phyloP scores from a whole-genome alignment of 2,888 invertebrate genomes.

The Drosophila pegasa region DNA sequence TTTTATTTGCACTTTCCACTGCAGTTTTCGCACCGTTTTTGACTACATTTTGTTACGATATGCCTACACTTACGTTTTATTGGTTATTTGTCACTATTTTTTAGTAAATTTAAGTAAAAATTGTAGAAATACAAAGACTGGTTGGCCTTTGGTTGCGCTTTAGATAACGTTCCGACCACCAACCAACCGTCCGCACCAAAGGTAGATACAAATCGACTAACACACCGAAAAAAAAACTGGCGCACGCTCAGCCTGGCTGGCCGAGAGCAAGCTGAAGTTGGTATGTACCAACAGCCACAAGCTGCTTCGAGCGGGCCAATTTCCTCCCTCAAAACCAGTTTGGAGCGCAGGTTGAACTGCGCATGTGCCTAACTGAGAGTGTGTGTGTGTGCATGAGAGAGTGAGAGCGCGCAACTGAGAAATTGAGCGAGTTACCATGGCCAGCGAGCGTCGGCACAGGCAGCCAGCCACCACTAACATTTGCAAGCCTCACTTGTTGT shows the following conservation, averaged over 20 bases:
- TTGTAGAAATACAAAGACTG: slow-evolving; percentile 61
- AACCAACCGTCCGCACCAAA: slow-evolving; percentile 80
- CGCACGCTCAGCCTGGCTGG: slow-evolving; percentile 64
- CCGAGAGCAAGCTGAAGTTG: slow-evolving; percentile 57
- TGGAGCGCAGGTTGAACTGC: slow-evolving; percentile 76
- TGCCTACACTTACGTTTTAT: slow-evolving; percentile 59
- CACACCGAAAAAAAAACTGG: slow-evolving; percentile 62
- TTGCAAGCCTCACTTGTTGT: slow-evolving; percentile 32
- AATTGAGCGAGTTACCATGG: slow-evolving; percentile 44
- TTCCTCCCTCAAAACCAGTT: slow-evolving; percentile 82
- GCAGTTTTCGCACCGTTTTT: slow-evolving; percentile 39
- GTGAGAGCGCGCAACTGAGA: slow-evolving; percentile 16
- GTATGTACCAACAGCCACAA: slow-evolving; percentile 60
- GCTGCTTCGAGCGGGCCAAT: slow-evolving; percentile 57
- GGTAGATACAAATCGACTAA: slow-evolving; percentile 81
- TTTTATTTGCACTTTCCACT: slow-evolving; percentile 68
- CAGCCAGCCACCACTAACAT: slow-evolving; percentile 30
- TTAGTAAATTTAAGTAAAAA: slow-evolving; percentile 50
- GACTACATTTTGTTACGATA: slow-evolving; percentile 25
- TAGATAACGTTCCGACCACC: slow-evolving; percentile 73
- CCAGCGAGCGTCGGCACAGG: slow-evolving; percentile 31
- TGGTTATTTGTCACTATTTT: slow-evolving; percentile 41
- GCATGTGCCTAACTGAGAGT: slow-evolving; percentile 56
- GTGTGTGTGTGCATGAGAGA: not conserved
- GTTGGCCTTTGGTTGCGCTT: slow-evolving; percentile 63